These are phyloP conservation scores for Thunnus albacares DNA, from an alignment of 2,797 vertebrate genomes.

Conservation along the genomic window DNA sequence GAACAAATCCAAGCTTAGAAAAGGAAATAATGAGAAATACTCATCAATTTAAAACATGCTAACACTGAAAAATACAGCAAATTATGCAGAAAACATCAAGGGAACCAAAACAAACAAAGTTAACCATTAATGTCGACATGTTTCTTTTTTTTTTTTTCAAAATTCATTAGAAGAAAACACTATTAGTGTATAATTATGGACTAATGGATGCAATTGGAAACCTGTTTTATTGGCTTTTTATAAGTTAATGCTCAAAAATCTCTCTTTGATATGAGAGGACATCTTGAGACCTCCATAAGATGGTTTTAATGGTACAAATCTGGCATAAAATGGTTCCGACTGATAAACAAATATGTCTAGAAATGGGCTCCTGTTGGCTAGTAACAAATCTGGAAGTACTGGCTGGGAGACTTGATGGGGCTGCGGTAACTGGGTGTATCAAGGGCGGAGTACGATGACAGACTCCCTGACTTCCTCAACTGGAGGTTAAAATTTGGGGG, in stretches of 20 bases:
- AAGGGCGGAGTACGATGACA: slow-evolving; percentile 79
- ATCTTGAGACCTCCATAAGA: neutral
- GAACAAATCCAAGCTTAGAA: slow-evolving; percentile 60
- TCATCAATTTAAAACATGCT: slow-evolving; percentile 56
- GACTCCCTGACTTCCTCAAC: slow-evolving; percentile 85
- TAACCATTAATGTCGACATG: neutral
- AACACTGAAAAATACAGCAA: slow-evolving; percentile 52
- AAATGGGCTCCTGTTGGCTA: slow-evolving; percentile 48
- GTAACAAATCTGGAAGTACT: slow-evolving; percentile 90
- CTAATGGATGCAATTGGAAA: neutral
- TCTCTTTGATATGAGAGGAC: slow-evolving; percentile 7
- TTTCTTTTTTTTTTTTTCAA: neutral
- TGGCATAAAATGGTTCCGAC: slow-evolving; percentile 7
- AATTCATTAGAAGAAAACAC: slow-evolving; percentile 16
- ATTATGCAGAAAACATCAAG: slow-evolving; percentile 62
- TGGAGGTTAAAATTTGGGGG: slow-evolving; percentile 81
- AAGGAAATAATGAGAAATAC: slow-evolving; percentile 48
- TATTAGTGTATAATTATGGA: neutral
- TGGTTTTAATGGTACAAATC: slow-evolving; percentile 11
- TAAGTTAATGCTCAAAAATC: slow-evolving; percentile 1
- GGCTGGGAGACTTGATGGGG: slow-evolving; percentile 88
- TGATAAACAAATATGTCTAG: neutral
- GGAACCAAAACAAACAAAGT: slow-evolving; percentile 51
- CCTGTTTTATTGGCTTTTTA: neutral
- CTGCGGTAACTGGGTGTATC: slow-evolving; percentile 89